Percentiles rank a stretch among this genome's conserved stretches.
Conservation (phyloP, 2,888 invertebrate species). For the Hylaea fasciaria region DNA sequence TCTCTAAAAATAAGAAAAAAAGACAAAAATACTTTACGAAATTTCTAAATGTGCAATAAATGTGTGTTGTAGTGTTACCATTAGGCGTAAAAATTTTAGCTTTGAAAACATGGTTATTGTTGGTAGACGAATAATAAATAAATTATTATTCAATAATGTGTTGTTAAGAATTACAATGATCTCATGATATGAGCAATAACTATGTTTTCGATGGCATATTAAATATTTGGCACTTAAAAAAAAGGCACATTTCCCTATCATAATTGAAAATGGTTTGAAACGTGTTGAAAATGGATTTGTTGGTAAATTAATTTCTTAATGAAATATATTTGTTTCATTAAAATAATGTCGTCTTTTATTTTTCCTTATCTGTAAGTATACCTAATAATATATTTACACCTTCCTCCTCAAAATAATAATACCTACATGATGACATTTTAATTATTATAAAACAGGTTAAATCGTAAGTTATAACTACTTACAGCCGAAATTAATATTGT, state of each 20-base stretch:
- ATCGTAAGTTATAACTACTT: no score
- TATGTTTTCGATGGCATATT: slow-evolving; percentile 71
- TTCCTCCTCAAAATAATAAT: no score
- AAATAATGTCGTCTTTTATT: slow-evolving; percentile 63
- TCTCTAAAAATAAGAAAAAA: slow-evolving; percentile 84
- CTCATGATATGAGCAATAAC: slow-evolving; percentile 70
- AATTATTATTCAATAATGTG: slow-evolving; percentile 57
- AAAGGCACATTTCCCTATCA: slow-evolving; percentile 84
- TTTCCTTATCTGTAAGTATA: not conserved
- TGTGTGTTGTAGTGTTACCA: slow-evolving; percentile 85
- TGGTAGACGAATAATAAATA: slow-evolving; percentile 49
- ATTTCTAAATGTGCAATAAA: slow-evolving; percentile 86
- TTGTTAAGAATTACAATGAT: slow-evolving; percentile 70
- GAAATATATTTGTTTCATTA: slow-evolving; percentile 86
- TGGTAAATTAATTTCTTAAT: slow-evolving; percentile 85
- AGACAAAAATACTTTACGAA: slow-evolving; percentile 84
- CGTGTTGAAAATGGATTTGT: slow-evolving; percentile 86
- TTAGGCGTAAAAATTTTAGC: slow-evolving; percentile 81
- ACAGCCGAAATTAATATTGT: no score
- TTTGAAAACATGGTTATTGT: slow-evolving; percentile 64
- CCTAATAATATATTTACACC: no score
- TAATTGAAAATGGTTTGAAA: slow-evolving; percentile 83
- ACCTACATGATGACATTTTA: no score
- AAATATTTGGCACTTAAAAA: slow-evolving; percentile 84
- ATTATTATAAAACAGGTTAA: no score